Conservation (phyloP, 2,797 vertebrate species). For the Gymnoscopelus microlampas region DNA sequence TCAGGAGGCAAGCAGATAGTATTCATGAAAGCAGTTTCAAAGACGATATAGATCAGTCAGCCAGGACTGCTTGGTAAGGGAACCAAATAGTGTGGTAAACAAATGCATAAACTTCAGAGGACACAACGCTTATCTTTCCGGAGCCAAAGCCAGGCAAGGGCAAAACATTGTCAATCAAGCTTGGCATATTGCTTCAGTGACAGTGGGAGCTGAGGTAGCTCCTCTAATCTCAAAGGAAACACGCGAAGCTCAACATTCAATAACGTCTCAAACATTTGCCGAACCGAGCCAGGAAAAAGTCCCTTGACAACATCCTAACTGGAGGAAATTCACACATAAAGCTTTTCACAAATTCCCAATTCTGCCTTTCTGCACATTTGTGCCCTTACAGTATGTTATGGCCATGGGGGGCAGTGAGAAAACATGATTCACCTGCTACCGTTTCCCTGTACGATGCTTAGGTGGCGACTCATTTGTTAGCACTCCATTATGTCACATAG, state of each 20-base stretch:
- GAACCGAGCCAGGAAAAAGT: constrained; percentile 22
- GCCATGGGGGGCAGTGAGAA: constrained; percentile 18
- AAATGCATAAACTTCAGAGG: constrained; percentile 10
- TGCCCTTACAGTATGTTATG: constrained; percentile 27
- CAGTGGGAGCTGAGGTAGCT: constrained; percentile 3
- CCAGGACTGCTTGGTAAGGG: constrained; percentile 39
- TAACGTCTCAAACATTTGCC: constrained; percentile 3
- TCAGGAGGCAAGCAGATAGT: constrained; percentile 11
- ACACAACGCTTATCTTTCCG: constrained; percentile 5
- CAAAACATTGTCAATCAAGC: constrained; percentile 26
- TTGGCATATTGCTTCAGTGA: neutral
- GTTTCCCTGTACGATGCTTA: constrained; percentile 20
- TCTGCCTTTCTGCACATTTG: constrained; percentile 41
- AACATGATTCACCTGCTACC: constrained; percentile 39
- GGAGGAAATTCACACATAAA: constrained; percentile 22
- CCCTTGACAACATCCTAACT: constrained; percentile 4
- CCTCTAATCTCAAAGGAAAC: constrained; percentile 17
- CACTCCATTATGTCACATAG: constrained; percentile 69
- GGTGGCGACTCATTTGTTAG: constrained; percentile 67
- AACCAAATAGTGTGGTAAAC: constrained; percentile 30
- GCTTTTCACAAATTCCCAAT: constrained; percentile 14
- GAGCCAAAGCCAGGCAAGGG: neutral
- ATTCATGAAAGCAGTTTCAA: constrained; percentile 28
- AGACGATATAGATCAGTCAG: constrained; percentile 38
- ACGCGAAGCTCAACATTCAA: neutral